Evolutionary conservation across 2,797 vertebrate genomes (phyloP).

Genomic region (Eremophila alpestris): DNA sequence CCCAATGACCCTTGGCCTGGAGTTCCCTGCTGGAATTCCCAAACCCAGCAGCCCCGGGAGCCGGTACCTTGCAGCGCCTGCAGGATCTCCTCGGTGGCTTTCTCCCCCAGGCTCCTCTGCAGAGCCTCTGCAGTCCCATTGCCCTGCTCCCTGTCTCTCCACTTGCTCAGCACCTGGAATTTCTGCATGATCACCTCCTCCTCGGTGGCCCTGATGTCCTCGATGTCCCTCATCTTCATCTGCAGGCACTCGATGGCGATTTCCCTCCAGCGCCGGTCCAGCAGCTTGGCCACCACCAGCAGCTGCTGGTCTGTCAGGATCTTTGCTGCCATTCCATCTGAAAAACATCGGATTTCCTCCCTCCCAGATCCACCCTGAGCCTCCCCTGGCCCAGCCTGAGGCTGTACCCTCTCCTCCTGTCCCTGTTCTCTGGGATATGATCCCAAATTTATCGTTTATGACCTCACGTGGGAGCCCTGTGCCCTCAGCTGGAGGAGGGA

Average conservation of each 20-base stretch:
- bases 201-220: slow-evolving; percentile 75
- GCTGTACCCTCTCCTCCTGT: too few relatives aligned
- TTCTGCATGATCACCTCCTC: slow-evolving; percentile 78
- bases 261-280: slow-evolving; percentile 83
- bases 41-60: neutral
- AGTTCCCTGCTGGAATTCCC: neutral
- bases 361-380: neutral
- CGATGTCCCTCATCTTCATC: slow-evolving; percentile 76
- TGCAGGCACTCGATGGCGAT: slow-evolving; percentile 78
- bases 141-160: slow-evolving; percentile 74
- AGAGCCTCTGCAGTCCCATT: slow-evolving; percentile 70
- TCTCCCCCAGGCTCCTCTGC: slow-evolving; percentile 46
- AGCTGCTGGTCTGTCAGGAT: slow-evolving; percentile 79
- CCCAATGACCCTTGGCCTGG: too few relatives aligned
- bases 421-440: too few relatives aligned
- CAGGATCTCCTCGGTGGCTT: slow-evolving; percentile 75
- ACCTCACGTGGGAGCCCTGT: neutral
- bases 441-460: too few relatives aligned
- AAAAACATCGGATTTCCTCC: neutral
- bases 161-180: slow-evolving; percentile 78
- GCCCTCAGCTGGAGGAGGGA: neutral
- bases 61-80: slow-evolving; percentile 74
- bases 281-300: slow-evolving; percentile 77
- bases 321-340: slow-evolving; percentile 67
- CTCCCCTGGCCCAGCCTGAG: accelerated